Evolutionary conservation across 2,113 vertebrate genomes (phyloP).

Genomic region (Harpagus bidentatus): DNA sequence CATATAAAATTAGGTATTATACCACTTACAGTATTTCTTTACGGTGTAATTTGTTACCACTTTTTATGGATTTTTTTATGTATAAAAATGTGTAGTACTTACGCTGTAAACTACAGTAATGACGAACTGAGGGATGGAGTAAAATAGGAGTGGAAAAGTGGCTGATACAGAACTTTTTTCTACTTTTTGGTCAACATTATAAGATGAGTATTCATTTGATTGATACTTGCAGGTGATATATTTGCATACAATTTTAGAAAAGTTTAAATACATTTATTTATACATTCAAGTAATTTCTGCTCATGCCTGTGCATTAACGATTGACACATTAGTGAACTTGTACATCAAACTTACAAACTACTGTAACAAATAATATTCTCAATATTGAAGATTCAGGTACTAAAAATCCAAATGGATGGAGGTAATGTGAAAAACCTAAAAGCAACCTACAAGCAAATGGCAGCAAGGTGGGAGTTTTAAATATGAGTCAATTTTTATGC

Average conservation of each 20-base stretch:
- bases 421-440: background rate
- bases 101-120: background rate
- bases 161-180: background rate
- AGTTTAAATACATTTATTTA: background rate
- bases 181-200: background rate
- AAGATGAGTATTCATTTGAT: background rate
- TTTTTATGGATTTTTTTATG: background rate
- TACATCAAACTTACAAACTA: background rate
- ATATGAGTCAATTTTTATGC: background rate
- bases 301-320: rapidly evolving
- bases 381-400: background rate
- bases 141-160: background rate
- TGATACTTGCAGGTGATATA: background rate
- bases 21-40: background rate
- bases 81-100: background rate
- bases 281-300: background rate
- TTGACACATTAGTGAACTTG: background rate
- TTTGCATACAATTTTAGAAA: background rate
- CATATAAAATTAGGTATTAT: background rate
- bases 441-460: background rate
- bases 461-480: background rate
- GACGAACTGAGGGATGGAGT: background rate
- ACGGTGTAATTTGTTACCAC: background rate
- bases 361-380: background rate
- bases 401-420: background rate